phyloP scores from a whole-genome alignment of 2,888 invertebrate species.

The Oscheius sp. region DNA sequence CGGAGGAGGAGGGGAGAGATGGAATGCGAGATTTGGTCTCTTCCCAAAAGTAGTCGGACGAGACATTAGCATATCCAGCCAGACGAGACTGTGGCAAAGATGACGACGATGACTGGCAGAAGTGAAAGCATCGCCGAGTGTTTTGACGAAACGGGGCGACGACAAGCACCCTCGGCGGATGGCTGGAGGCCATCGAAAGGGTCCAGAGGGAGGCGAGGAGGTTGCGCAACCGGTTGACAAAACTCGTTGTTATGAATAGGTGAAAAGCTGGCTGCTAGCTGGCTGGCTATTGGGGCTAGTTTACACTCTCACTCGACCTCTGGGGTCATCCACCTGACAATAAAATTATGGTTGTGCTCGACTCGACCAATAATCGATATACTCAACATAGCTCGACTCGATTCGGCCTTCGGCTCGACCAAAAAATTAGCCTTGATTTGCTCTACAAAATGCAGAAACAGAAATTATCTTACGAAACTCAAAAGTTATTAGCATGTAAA shows the following conservation, averaged over 20 bases:
- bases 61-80: slow-evolving; percentile 16
- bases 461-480: too few relatives aligned
- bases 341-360: too few relatives aligned
- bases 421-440: too few relatives aligned
- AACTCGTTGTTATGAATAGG: too few relatives aligned
- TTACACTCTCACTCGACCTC: background rate
- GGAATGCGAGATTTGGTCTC: slow-evolving; percentile 15
- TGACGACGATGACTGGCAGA: background rate
- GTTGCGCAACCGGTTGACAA: background rate
- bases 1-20: too few relatives aligned
- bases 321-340: background rate
- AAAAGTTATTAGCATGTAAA: too few relatives aligned
- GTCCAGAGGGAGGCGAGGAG: background rate
- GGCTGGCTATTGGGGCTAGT: background rate
- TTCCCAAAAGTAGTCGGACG: background rate
- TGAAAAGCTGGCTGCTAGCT: too few relatives aligned
- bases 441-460: too few relatives aligned
- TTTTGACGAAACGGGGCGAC: slow-evolving; percentile 25
- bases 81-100: slow-evolving; percentile 1
- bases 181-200: background rate
- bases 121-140: slow-evolving; percentile 26
- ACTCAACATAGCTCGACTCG: too few relatives aligned
- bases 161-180: slow-evolving; percentile 21
- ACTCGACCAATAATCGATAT: too few relatives aligned
- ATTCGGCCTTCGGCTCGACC: too few relatives aligned